phyloP scores from a whole-genome alignment of 2,797 vertebrate genomes.

The Hyperoplus lanceolatus region DNA sequence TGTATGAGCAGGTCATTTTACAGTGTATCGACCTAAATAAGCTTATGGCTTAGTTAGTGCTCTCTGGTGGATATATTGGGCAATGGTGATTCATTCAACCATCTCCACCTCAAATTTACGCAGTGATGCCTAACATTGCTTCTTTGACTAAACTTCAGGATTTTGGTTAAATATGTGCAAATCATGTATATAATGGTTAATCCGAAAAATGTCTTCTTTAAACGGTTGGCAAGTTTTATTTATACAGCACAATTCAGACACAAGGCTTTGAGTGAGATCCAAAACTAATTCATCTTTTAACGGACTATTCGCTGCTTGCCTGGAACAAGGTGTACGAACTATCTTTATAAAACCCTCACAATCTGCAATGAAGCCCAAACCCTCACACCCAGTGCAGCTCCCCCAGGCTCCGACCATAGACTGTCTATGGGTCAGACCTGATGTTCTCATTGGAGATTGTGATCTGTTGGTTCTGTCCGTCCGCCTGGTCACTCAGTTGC shows the following conservation, averaged over 20 bases:
- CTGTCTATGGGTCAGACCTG: constrained; percentile 1
- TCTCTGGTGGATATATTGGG: neutral
- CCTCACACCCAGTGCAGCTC: neutral
- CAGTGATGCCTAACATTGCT: neutral
- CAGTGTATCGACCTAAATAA: neutral
- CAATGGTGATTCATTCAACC: neutral
- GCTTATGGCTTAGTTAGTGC: neutral
- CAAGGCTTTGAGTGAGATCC: neutral
- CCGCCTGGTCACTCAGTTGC: constrained; percentile 2
- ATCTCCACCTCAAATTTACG: neutral
- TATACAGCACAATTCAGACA: no score
- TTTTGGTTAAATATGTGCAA: neutral
- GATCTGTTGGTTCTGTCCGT: constrained; percentile 49
- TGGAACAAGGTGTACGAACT: constrained; percentile 68
- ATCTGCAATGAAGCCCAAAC: constrained; percentile 76
- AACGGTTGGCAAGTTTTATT: no score
- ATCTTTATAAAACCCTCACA: constrained; percentile 79
- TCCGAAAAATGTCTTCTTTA: no score
- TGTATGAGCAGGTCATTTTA: neutral
- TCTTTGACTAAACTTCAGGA: neutral
- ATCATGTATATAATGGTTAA: no score
- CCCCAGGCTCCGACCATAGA: neutral
- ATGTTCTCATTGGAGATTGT: constrained; percentile 76
- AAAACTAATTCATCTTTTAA: neutral
- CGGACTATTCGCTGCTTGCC: constrained; percentile 27